These are phyloP conservation scores for Panurus biarmicus DNA, from an alignment of 2,113 vertebrate genomes.

Conservation along the genomic window DNA sequence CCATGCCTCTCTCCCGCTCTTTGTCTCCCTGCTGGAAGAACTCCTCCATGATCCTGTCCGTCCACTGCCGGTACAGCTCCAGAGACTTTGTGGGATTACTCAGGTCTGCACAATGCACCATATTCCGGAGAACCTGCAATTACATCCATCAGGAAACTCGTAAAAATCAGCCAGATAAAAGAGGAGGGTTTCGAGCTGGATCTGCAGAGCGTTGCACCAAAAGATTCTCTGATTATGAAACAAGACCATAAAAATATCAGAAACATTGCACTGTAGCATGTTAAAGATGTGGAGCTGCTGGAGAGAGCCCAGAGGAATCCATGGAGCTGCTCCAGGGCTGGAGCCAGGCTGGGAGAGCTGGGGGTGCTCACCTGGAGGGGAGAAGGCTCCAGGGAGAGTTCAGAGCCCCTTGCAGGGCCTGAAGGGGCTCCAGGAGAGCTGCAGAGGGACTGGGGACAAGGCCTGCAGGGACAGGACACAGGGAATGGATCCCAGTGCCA, in stretches of 20 bases:
- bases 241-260: background rate
- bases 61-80: conserved; percentile 96
- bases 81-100: conserved; percentile 97
- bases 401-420: background rate
- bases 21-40: conserved; percentile 99
- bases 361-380: background rate
- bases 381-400: background rate
- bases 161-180: background rate
- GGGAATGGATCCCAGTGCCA: background rate
- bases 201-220: background rate
- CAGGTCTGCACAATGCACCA: conserved; percentile 97
- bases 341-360: background rate
- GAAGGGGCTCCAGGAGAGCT: background rate
- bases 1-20: conserved; percentile 93
- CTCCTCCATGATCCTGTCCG: conserved; percentile 96
- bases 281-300: background rate
- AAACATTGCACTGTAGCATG: rapidly evolving
- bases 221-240: background rate
- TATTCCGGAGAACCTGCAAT: conserved; percentile 91
- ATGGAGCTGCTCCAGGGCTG: background rate
- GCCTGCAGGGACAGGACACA: background rate
- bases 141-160: background rate
- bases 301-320: rapidly evolving
- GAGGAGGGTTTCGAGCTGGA: background rate
- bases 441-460: background rate